These are phyloP conservation scores for Rambutsinella grinnellia DNA, from an alignment of 2,888 invertebrate species.

Conservation along the genomic window DNA sequence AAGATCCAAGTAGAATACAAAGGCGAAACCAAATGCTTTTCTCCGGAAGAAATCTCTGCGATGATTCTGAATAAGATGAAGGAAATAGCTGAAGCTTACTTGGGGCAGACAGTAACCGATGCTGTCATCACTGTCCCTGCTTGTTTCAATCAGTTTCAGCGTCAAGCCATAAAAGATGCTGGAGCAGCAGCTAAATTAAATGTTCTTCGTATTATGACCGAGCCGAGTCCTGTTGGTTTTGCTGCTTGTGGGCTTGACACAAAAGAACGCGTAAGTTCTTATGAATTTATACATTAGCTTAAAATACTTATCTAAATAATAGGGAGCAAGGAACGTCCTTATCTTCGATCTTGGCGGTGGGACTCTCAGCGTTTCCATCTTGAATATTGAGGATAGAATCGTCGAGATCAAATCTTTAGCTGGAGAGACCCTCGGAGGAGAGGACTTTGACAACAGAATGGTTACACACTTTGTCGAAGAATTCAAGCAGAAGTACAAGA, in stretches of 20 bases:
- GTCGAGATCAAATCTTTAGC: slow-evolving; percentile 78
- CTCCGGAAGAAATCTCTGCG: slow-evolving; percentile 53
- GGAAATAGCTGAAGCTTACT: slow-evolving; percentile 73
- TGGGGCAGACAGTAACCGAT: slow-evolving; percentile 83
- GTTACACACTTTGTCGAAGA: slow-evolving; percentile 59
- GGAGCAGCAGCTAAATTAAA: slow-evolving; percentile 87
- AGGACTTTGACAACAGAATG: slow-evolving; percentile 71
- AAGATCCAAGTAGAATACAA: slow-evolving; percentile 71
- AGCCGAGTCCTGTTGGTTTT: slow-evolving; percentile 91
- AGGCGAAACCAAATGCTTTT: slow-evolving; percentile 1
- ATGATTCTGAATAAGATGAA: slow-evolving; percentile 39
- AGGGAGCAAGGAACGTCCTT: slow-evolving; percentile 72
- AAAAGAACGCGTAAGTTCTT: too few relatives aligned
- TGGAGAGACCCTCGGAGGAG: slow-evolving; percentile 79
- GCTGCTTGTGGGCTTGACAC: too few relatives aligned
- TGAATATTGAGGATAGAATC: slow-evolving; percentile 74
- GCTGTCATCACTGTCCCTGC: slow-evolving; percentile 86
- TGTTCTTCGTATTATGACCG: slow-evolving; percentile 90
- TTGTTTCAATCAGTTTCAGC: slow-evolving; percentile 78
- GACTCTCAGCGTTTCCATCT: slow-evolving; percentile 75
- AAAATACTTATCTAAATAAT: too few relatives aligned
- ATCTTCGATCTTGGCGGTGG: slow-evolving; percentile 75
- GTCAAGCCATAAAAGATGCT: slow-evolving; percentile 85
- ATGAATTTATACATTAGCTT: too few relatives aligned
- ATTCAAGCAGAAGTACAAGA: slow-evolving; percentile 61